phyloP scores from a whole-genome alignment of 2,113 vertebrate genomes.

The Paralichthys olivaceus region DNA sequence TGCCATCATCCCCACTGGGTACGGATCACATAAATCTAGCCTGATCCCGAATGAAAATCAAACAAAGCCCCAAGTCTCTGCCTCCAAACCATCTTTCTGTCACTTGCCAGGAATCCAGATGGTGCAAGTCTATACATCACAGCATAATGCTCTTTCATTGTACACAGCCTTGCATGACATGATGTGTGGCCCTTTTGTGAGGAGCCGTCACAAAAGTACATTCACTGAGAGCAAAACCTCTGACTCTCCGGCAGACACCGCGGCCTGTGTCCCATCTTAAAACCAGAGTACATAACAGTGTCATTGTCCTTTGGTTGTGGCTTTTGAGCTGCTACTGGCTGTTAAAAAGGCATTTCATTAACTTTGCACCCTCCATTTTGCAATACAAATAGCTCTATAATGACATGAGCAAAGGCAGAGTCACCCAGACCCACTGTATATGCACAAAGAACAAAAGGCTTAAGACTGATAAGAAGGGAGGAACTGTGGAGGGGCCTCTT shows the following conservation, averaged over 20 bases:
- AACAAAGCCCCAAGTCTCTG: slow-evolving; percentile 60
- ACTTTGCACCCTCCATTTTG: slow-evolving; percentile 61
- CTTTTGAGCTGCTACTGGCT: slow-evolving; percentile 45
- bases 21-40: slow-evolving; percentile 53
- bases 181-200: slow-evolving; percentile 79
- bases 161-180: slow-evolving; percentile 63
- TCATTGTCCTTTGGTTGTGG: slow-evolving; percentile 63
- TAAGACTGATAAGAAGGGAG: slow-evolving; percentile 53
- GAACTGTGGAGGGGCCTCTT: slow-evolving; percentile 35
- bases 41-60: slow-evolving; percentile 47
- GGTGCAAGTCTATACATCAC: slow-evolving; percentile 73
- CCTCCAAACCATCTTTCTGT: slow-evolving; percentile 62
- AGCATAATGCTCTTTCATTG: slow-evolving; percentile 73
- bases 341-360: slow-evolving; percentile 68
- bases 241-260: slow-evolving; percentile 56
- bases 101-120: slow-evolving; percentile 72
- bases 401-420: slow-evolving; percentile 27
- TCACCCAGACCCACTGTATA: slow-evolving; percentile 29
- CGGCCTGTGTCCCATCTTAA: slow-evolving; percentile 61
- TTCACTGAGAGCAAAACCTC: slow-evolving; percentile 67
- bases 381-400: slow-evolving; percentile 61
- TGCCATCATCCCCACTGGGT: slow-evolving; percentile 46
- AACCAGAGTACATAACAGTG: slow-evolving; percentile 59
- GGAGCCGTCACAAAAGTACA: slow-evolving; percentile 74
- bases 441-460: slow-evolving; percentile 62